A percentile compares a stretch with the other conserved stretches of the same genome.
These are phyloP conservation scores for Spizaetus ornatus DNA, from an alignment of 2,113 vertebrate species.

Conservation along the genomic window DNA sequence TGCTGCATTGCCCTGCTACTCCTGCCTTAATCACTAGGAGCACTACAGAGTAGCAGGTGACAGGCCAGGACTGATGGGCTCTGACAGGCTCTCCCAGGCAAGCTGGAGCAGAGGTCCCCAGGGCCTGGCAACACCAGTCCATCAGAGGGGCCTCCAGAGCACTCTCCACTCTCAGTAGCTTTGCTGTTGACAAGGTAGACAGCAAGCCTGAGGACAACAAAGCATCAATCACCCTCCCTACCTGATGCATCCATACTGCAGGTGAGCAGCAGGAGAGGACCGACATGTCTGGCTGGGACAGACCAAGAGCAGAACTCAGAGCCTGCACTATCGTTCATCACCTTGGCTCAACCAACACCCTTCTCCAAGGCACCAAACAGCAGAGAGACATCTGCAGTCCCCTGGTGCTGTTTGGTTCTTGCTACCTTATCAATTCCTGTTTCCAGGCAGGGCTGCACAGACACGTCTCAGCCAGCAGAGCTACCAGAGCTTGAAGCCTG, in stretches of 20 bases:
- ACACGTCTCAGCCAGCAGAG: not conserved
- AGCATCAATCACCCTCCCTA: not conserved
- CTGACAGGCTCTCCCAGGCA: not conserved
- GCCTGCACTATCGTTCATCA: not conserved
- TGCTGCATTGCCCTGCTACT: not conserved
- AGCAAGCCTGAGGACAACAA: not conserved
- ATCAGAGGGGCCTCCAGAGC: not conserved
- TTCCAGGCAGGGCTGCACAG: constrained; percentile 5
- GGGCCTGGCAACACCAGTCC: not conserved
- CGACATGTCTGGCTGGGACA: not conserved
- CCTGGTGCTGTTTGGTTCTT: not conserved
- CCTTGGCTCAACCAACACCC: not conserved
- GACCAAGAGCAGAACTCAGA: not conserved
- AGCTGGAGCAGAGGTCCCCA: not conserved
- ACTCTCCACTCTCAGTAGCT: not conserved
- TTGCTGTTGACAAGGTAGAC: not conserved
- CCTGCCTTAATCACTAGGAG: not conserved
- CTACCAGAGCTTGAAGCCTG: not conserved
- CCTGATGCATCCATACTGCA: not conserved
- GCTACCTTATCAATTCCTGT: not conserved
- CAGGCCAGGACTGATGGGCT: not conserved
- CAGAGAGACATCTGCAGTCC: not conserved
- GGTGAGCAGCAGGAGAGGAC: not conserved
- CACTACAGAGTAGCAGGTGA: rapidly evolving
- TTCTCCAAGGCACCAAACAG: not conserved